Evolutionary conservation across 2,888 invertebrate species (phyloP).

Genomic region (Drosophila sordidula): DNA sequence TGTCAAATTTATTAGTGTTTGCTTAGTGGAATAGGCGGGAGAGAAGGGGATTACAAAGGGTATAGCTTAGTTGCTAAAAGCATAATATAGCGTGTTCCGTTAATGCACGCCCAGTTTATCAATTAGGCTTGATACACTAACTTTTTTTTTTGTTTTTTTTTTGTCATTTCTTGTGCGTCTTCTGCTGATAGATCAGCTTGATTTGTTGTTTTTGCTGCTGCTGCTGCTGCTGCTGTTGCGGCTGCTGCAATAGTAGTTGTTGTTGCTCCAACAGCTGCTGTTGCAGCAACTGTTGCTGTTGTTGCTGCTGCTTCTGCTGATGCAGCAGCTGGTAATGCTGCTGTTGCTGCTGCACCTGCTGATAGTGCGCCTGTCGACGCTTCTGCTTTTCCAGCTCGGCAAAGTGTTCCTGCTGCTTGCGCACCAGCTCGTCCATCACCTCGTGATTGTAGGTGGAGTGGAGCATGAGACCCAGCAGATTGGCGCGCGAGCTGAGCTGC

Average conservation of each 20-base stretch:
- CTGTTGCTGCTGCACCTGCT: constrained; percentile 49
- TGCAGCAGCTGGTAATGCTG: constrained; percentile 36
- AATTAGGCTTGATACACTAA: neutral
- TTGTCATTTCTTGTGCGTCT: constrained; percentile 15
- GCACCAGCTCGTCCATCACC: constrained; percentile 90
- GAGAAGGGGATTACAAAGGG: constrained; percentile 5
- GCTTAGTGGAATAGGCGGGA: neutral
- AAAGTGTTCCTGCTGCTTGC: constrained; percentile 82
- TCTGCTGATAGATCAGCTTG: constrained; percentile 13
- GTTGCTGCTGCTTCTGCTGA: constrained; percentile 25
- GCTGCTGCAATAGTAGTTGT: constrained; percentile 5
- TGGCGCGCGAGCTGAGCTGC: constrained; percentile 91
- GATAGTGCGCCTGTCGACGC: constrained; percentile 53
- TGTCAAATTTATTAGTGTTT: constrained; percentile 17
- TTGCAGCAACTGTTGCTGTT: constrained; percentile 19
- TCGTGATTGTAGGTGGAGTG: constrained; percentile 98
- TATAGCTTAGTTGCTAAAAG: constrained; percentile 1
- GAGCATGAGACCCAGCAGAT: constrained; percentile 96
- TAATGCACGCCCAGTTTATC: neutral
- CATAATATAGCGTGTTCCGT: neutral
- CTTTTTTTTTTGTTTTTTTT: constrained; percentile 1
- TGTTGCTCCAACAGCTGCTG: constrained; percentile 1
- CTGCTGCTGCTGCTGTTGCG: constrained; percentile 10
- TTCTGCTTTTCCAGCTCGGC: constrained; percentile 72
- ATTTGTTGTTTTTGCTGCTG: constrained; percentile 1